Evolutionary conservation across 2,888 invertebrate genomes (phyloP).

Genomic region (Venusia cambrica): DNA sequence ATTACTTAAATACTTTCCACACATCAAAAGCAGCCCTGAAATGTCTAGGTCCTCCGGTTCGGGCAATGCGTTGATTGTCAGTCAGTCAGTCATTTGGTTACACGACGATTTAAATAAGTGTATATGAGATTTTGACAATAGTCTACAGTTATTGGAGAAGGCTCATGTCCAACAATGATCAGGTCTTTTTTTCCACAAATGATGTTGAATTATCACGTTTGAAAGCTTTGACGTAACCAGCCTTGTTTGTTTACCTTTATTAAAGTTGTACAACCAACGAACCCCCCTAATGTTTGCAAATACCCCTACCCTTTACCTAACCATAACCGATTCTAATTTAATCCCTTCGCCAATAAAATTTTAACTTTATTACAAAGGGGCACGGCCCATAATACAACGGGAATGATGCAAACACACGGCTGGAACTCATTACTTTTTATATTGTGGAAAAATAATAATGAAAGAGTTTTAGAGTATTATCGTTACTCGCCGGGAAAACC

Average conservation of each 20-base stretch:
- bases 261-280: constrained; percentile 33
- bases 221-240: not conserved
- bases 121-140: too few species aligned
- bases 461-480: constrained; percentile 50
- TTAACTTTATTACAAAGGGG: constrained; percentile 36
- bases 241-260: constrained; percentile 25
- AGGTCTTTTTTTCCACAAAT: too few species aligned
- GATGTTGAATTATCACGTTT: too few species aligned
- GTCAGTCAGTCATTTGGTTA: too few species aligned
- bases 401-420: constrained; percentile 26
- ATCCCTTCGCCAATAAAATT: constrained; percentile 30
- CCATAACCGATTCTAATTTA: constrained; percentile 42
- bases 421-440: constrained; percentile 58
- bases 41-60: too few species aligned
- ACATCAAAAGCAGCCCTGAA: too few species aligned
- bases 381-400: constrained; percentile 31
- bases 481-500: constrained; percentile 45
- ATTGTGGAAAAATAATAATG: constrained; percentile 55
- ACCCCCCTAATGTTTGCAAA: constrained; percentile 38
- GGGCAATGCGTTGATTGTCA: too few species aligned
- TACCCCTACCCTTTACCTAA: constrained; percentile 30
- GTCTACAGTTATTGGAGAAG: too few species aligned
- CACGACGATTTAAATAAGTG: too few species aligned
- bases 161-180: too few species aligned
- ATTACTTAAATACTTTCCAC: too few species aligned